phyloP scores from a whole-genome alignment of 1,140 invertebrate species.

The Orussus abietinus region DNA sequence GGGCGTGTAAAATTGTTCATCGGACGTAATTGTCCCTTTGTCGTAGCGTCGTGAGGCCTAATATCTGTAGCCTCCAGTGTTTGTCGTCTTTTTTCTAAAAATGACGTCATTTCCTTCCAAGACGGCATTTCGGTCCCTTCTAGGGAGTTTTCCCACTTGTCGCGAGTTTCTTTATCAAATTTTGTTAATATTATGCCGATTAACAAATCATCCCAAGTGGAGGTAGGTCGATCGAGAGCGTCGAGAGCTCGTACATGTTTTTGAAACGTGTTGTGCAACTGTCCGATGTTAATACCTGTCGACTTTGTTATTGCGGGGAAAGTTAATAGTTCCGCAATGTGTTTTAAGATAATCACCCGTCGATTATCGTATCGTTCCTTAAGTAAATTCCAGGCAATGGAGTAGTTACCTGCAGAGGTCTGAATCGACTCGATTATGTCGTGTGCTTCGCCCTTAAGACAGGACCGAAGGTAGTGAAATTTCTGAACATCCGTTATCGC shows the following conservation, averaged over 20 bases:
- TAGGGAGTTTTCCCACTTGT: conserved; percentile 16
- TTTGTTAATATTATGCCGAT: conserved; percentile 16
- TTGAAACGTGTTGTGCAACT: conserved; percentile 11
- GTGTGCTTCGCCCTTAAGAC: too few relatives aligned
- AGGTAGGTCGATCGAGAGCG: conserved; percentile 12
- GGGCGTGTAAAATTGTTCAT: too few relatives aligned
- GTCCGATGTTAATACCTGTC: too few relatives aligned
- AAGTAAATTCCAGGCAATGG: conserved; percentile 24
- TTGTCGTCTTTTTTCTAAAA: background rate
- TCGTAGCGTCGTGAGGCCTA: background rate
- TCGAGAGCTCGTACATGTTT: conserved; percentile 17
- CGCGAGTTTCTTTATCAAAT: conserved; percentile 11
- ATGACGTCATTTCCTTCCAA: background rate
- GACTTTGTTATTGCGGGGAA: conserved; percentile 8
- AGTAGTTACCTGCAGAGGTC: conserved; percentile 24
- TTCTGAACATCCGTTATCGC: too few relatives aligned
- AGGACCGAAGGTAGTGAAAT: too few relatives aligned
- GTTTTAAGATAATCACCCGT: conserved; percentile 21
- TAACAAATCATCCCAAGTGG: conserved; percentile 18
- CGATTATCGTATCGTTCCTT: conserved; percentile 25
- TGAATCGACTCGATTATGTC: too few relatives aligned
- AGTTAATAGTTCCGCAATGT: conserved; percentile 25
- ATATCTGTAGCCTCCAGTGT: too few relatives aligned
- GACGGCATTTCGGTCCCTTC: background rate
- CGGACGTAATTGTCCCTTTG: background rate